Evolutionary conservation across 2,888 invertebrate genomes (phyloP), one percentile per base, ranked within the genome.

Genomic region (Sipunculus nudus): DNA sequence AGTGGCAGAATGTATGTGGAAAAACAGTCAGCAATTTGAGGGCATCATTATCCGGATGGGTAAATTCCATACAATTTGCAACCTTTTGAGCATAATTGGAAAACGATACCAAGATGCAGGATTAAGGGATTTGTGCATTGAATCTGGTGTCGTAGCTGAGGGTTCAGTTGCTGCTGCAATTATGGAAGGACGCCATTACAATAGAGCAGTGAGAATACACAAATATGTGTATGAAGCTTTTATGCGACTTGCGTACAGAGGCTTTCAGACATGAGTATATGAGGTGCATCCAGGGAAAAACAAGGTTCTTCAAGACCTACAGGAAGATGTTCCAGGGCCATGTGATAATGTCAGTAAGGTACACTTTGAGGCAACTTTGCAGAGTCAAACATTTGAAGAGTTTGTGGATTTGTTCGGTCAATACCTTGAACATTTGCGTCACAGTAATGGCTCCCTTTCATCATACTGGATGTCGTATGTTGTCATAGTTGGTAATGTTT

Each of bases 401-500:
- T 35, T 59, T 26, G 6, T 41, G 5, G 4, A 47, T 4, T 23
- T 6, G 10, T 48, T 55, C 39, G n/a, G 8, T 6, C 10, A 23
- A 26, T 47, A 32, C 26, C 58, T 60, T n/a, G 41, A 54, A 5
- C 16, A 54, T 23, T 52, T 61, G 10, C 45, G 49, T 47, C 23
- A 13, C 23, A 41, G 46, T 21, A 50, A 61, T 29, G 65, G 63
- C 26, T 31, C 32, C 0, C 55, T 69, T 3, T 50, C 64, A n/a
- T 31, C 53, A 6, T 67, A 62, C 43, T 72, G 72, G 69, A 65
- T 64, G 57, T 63, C 67, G 1, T 72, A 67, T 39, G 35, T 70
- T 13, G 70, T 75, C 41, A 70, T 76, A 64, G 52, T 73, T 10
- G 68, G n/a, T n/a, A n/a, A 67, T 41, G 59, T 70, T 19, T 55